Evolutionary conservation across 2,113 vertebrate genomes (phyloP).

Genomic region (Ammodytes dubius): DNA sequence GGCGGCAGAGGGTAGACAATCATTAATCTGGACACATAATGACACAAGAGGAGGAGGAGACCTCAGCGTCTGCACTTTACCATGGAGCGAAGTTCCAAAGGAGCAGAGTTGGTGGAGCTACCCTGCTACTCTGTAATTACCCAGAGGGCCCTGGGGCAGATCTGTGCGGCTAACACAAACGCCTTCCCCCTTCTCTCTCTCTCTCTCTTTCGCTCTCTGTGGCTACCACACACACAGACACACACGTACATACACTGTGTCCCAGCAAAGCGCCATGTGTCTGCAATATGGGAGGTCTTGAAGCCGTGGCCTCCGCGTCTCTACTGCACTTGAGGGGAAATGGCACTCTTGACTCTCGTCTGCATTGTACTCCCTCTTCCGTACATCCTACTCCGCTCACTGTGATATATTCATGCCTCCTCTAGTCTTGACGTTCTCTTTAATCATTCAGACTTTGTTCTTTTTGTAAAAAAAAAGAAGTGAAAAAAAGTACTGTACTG

Average conservation of each 20-base stretch:
- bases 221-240: constrained; percentile 7
- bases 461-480: neutral
- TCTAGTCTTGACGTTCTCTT: constrained; percentile 43
- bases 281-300: constrained; percentile 79
- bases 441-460: constrained; percentile 52
- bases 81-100: constrained; percentile 54
- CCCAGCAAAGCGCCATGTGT: constrained; percentile 64
- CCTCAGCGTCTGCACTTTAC: constrained; percentile 28
- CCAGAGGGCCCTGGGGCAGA: constrained; percentile 72
- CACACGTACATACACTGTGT: constrained; percentile 30
- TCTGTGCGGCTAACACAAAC: constrained; percentile 70
- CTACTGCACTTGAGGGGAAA: constrained; percentile 58
- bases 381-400: constrained; percentile 21
- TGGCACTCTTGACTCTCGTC: constrained; percentile 23
- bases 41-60: constrained; percentile 52
- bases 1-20: constrained; percentile 47
- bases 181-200: constrained; percentile 46
- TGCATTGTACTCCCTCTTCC: constrained; percentile 22
- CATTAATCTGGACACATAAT: constrained; percentile 63
- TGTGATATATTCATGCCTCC: constrained; percentile 33
- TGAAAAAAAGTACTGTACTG: neutral
- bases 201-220: constrained; percentile 26
- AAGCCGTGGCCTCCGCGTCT: constrained; percentile 50
- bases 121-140: constrained; percentile 80
- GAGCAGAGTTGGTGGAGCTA: constrained; percentile 59